Evolutionary conservation across 2,888 invertebrate species (phyloP), one percentile per base, ranked within the genome.

Genomic region (Cerceris ruficornis): DNA sequence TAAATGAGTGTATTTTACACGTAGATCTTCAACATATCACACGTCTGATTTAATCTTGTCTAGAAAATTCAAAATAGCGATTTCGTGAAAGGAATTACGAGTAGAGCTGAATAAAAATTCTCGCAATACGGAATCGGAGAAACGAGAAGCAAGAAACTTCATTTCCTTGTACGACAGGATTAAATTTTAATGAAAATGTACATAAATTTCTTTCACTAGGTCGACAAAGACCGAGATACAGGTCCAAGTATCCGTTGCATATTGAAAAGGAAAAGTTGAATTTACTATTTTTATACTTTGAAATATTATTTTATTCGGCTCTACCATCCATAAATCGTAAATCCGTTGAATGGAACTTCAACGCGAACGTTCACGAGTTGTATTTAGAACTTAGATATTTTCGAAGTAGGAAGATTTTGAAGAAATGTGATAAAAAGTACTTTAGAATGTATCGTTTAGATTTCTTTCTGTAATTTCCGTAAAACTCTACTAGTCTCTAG

Each of bases 21-120:
- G 59, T 70, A 71, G 64, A 67, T 77, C 58, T 71, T 64, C 69
- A 46, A 76, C 77, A 76, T 77, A 75, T 77, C 77, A 75, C 42
- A 49, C 50, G 60, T 65, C n/a, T 15, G 54, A 67, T 60, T 55
- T 62, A 50, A 73, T 69, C 14, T 15, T 52, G 14, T 57, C 17
- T 8, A 41, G 62, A 61, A 8, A 14, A 43, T 60, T 59, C 43
- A 57, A 28, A 9, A 52, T 52, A 7, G 14, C 39, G 59, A 60
- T 15, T 57, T 28, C 9, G 13, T 59, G 55, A 46, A n/a, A 17
- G 1, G 28, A n/a, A 13, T 61, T 28, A 28, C 4, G 1, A 4
- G 43, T 52, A 43, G 61, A 65, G 57, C 57, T 61, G 58, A 8
- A 66, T 70, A 59, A 58, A 62, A 46, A 54, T 39, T 14, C 13